Conservation (phyloP, 1,140 invertebrate species). For the Papilio dardanus region DNA sequence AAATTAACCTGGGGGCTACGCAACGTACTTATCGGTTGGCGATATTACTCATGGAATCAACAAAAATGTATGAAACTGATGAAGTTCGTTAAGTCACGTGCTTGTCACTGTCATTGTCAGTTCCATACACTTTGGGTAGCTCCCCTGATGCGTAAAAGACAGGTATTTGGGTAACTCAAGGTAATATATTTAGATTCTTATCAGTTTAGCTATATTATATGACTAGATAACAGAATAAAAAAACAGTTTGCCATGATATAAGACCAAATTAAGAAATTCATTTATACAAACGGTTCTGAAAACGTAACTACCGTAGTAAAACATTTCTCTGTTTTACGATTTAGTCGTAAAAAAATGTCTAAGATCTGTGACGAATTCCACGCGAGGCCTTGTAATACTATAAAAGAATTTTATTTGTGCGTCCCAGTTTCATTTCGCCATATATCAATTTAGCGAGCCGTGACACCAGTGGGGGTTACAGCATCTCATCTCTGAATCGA, state of each 20-base stretch:
- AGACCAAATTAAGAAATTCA: constrained; percentile 5
- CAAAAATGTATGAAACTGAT: too few species aligned
- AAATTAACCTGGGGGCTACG: background rate
- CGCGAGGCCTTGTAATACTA: constrained; percentile 21
- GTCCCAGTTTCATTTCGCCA: constrained; percentile 25
- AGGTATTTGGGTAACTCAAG: background rate
- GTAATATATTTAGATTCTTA: background rate
- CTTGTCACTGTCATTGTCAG: too few species aligned
- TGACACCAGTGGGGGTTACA: constrained; percentile 49
- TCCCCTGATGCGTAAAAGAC: background rate
- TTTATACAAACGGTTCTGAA: constrained; percentile 11
- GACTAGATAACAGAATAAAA: background rate
- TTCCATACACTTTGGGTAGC: too few species aligned
- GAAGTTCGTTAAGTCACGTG: too few species aligned
- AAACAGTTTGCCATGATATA: background rate
- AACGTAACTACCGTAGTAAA: constrained; percentile 16
- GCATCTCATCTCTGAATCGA: constrained; percentile 60
- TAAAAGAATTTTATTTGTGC: constrained; percentile 38
- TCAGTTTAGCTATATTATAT: too few species aligned
- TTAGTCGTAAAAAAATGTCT: constrained; percentile 41
- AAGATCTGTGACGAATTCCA: constrained; percentile 23
- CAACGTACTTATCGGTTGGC: too few species aligned
- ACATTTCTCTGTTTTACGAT: constrained; percentile 30
- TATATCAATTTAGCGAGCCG: constrained; percentile 36
- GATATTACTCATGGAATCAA: too few species aligned